These are phyloP conservation scores for Thecocarcelia acutangulata DNA, from an alignment of 2,888 invertebrate genomes.

Conservation along the genomic window DNA sequence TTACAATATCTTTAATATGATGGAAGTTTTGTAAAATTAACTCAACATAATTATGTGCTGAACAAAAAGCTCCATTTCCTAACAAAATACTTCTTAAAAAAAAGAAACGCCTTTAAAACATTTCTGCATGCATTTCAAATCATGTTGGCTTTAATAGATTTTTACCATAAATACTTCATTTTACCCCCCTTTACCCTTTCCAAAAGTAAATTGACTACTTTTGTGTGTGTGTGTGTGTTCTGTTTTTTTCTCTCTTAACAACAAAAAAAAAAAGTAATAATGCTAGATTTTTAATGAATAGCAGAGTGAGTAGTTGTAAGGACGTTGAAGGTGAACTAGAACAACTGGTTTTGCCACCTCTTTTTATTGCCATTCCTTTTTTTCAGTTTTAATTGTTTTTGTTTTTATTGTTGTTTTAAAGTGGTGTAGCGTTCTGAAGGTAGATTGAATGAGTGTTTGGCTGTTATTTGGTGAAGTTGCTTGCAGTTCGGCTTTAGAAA, in stretches of 20 bases:
- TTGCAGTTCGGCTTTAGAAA: slow-evolving; percentile 39
- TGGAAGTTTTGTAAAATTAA: too few species aligned
- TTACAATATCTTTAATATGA: too few species aligned
- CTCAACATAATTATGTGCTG: too few species aligned
- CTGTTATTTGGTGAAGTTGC: background rate
- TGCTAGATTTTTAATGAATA: slow-evolving; percentile 25
- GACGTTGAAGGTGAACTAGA: slow-evolving; percentile 73
- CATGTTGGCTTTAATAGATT: slow-evolving; percentile 32
- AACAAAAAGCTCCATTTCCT: too few species aligned
- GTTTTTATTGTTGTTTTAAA: background rate
- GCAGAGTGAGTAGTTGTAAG: slow-evolving; percentile 56
- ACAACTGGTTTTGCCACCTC: slow-evolving; percentile 71
- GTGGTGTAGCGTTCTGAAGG: background rate
- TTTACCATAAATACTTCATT: slow-evolving; percentile 32
- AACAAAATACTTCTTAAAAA: background rate
- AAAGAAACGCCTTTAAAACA: background rate
- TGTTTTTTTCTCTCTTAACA: slow-evolving; percentile 3
- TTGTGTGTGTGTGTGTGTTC: background rate
- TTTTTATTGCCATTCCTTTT: slow-evolving; percentile 26
- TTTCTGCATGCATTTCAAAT: slow-evolving; percentile 29
- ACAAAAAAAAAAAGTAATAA: too few species aligned
- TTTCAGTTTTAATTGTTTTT: slow-evolving; percentile 49
- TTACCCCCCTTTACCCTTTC: background rate
- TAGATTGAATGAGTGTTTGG: background rate
- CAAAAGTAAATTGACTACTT: background rate